Evolutionary conservation across 2,113 vertebrate genomes (phyloP).

Genomic region (Microcebus tavaratra): DNA sequence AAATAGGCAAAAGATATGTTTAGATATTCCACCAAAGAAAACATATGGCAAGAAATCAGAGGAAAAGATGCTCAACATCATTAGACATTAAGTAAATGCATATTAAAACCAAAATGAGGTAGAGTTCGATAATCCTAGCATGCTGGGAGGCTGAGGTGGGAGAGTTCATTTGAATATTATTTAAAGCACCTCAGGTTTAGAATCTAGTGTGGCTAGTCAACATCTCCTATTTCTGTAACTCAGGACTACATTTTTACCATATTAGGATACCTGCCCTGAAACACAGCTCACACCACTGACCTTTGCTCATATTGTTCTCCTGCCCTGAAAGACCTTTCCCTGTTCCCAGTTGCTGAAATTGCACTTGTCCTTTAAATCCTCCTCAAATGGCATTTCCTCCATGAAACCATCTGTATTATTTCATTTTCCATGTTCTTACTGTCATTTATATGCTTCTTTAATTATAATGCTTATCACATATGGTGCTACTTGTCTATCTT

Average conservation of each 20-base stretch:
- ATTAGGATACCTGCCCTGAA: background rate
- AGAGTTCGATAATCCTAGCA: too few species aligned
- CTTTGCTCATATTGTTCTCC: background rate
- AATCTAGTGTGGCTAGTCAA: background rate
- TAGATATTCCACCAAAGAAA: background rate
- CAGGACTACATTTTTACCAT: background rate
- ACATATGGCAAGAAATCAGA: background rate
- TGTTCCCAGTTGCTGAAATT: background rate
- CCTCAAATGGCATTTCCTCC: background rate
- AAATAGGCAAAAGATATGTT: background rate
- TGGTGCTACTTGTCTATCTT: background rate
- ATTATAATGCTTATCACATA: background rate
- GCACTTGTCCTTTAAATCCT: background rate
- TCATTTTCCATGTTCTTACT: background rate
- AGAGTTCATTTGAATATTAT: background rate
- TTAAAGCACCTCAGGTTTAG: background rate
- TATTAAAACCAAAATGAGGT: constrained; percentile 2
- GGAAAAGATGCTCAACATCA: background rate
- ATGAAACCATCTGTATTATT: background rate
- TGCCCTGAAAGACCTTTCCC: background rate
- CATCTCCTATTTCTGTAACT: background rate
- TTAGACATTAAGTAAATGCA: background rate
- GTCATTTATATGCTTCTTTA: background rate
- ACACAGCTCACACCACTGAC: background rate
- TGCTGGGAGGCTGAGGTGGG: too few species aligned